Base-by-base conservation (phyloP, 2,888 invertebrate genomes). In the Molanna angustata region DNA sequence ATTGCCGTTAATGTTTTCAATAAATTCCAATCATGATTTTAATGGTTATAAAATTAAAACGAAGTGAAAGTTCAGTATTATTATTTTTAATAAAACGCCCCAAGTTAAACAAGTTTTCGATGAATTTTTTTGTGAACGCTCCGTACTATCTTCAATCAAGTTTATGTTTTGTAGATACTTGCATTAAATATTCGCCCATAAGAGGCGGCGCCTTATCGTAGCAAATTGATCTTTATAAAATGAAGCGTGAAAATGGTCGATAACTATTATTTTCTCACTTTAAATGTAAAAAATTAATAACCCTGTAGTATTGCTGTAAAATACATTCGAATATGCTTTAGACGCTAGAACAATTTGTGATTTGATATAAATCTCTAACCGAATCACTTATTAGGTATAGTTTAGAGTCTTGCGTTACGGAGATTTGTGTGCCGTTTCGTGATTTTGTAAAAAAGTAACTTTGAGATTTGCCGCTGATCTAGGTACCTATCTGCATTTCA, bases 31-130 rank as follows among this genome's bases (percentile, higher is more conserved):
- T 14, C 16, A 18, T 16, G 33, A 13, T 33, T 33, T 11, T 27
- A 27, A 27, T 27, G 11, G 11, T 46, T 7, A 46, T 13, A 33
- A 4, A 33, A 19, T 13, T 46, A 20, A n/a, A 37, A 16, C 6
- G n/a, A 37, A 20, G 16, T 13, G 11, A 19, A 43, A 43, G 27
- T 43, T 43, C 27, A 13, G n/a, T 13, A 22, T 22, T 18, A 41
- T 41, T 41, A 18, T 41, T 41, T n/a, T 20, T 41, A 18, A n/a
- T 20, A 20, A 41, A 20, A 20, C 41, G 41, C 41, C 41, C 19
- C n/a, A 41, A 41, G 41, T 18, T 41, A 41, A 41, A 41, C 9
- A 41, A 19, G 18, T 3, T 20, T 17, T 9, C 20, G 20, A 33
- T 33, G 11, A 6, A 27, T 11, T 11, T 27, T 7, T 27, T 6